Evolutionary conservation across 2,888 invertebrate genomes (phyloP), one percentile per base, ranked within the genome.

Genomic region (Pyrrhosoma nymphula): DNA sequence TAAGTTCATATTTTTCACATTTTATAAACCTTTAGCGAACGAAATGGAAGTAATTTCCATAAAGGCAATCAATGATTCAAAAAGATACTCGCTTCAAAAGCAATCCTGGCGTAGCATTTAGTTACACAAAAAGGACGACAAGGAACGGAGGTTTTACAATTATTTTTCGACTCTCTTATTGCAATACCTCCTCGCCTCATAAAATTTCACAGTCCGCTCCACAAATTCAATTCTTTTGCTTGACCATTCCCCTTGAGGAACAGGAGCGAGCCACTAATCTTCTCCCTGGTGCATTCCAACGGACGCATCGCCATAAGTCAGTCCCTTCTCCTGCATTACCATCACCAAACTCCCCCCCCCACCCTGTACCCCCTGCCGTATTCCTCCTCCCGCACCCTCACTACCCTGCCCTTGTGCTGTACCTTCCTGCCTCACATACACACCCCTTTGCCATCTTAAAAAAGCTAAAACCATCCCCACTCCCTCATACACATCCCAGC

Each of bases 181-280:
- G 93, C 93, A 47, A 93, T 93, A 93, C 69, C 93, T 69, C 69
- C n/a, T 69, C 93, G 93, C 69, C 93, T 93, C 93, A 93, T 93
- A 93, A 93, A 93, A 75, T 63, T 93, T 93, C 93, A 93, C 93
- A 69, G 93, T 69, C 69, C 93, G 47, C 93, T 93, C 93, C 93
- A 69, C 93, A 93, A 93, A 93, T 93, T 93, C 93, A 93, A 93
- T 93, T 93, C 93, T 93, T 93, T 93, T 93, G 93, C 93, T 93
- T 93, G 93, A 93, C 93, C 93, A 93, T 69, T 69, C 69, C 20
- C 93, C 93, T 93, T 69, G 69, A 69, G 69, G 93, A 93, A 69
- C 14, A 18, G 18, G 82, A 69, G 93, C n/a, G 56, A 39, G 69
- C 93, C 93, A 93, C 93, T 93, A 93, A 93, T 93, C 93, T 93